Evolutionary conservation across 2,888 invertebrate species (phyloP).

Genomic region (Sinohyriopsis cumingii): DNA sequence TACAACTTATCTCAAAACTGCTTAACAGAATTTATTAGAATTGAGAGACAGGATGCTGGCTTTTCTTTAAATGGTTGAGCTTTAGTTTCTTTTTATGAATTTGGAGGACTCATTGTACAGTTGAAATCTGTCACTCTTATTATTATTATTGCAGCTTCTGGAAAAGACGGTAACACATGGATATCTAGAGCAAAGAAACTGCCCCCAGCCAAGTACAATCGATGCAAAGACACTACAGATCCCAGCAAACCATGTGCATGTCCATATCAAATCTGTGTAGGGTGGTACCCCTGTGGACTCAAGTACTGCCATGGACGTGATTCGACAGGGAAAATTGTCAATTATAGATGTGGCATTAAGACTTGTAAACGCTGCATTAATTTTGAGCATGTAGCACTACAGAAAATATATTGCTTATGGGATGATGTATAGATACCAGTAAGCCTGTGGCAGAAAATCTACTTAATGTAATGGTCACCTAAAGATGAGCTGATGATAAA

Average conservation of each 20-base stretch:
- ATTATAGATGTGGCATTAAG: conserved; percentile 94
- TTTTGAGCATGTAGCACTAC: conserved; percentile 88
- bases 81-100: too few species aligned
- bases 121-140: background rate
- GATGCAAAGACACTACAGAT: conserved; percentile 62
- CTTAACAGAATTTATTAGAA: too few species aligned
- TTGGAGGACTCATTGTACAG: too few species aligned
- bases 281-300: conserved; percentile 96
- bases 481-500: too few species aligned
- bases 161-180: conserved; percentile 56
- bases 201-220: conserved; percentile 74
- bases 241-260: conserved; percentile 82
- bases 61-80: too few species aligned
- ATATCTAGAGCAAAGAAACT: conserved; percentile 82
- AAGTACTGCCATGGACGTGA: conserved; percentile 93
- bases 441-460: too few species aligned
- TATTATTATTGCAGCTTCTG: conserved; percentile 56
- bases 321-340: conserved; percentile 78
- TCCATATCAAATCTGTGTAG: conserved; percentile 89
- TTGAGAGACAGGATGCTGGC: too few species aligned
- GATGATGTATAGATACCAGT: conserved; percentile 53
- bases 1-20: too few species aligned
- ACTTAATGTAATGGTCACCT: too few species aligned
- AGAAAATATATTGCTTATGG: conserved; percentile 85
- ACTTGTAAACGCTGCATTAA: conserved; percentile 92